Conservation (phyloP, 2,888 invertebrate species). For the Clusia tigrina region DNA sequence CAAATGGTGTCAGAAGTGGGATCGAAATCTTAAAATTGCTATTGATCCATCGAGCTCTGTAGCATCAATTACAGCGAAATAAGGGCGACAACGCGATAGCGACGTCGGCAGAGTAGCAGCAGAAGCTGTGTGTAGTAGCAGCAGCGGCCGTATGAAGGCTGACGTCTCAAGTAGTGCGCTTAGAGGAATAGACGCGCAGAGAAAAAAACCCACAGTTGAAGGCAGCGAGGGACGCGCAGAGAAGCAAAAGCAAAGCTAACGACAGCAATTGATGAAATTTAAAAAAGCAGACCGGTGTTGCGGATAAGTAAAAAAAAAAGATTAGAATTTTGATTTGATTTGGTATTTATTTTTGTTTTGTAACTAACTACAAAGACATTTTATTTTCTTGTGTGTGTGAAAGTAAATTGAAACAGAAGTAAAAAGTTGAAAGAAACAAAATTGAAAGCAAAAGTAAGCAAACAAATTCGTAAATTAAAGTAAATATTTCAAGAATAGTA, state of each 20-base stretch:
- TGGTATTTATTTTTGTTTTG: neutral
- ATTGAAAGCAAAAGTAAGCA: conserved; percentile 32
- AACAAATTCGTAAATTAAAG: too few species aligned
- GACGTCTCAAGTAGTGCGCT: too few species aligned
- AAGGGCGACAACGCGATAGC: too few species aligned
- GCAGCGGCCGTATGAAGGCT: too few species aligned
- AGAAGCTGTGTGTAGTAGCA: too few species aligned
- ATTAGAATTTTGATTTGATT: neutral
- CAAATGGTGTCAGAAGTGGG: neutral
- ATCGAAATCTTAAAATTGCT: too few species aligned
- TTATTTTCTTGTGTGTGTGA: neutral
- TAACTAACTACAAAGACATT: neutral
- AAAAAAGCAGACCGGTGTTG: neutral
- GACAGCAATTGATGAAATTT: neutral
- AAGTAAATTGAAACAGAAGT: neutral
- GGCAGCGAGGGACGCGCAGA: neutral
- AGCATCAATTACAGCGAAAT: too few species aligned
- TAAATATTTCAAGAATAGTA: neutral
- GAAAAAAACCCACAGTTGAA: too few species aligned
- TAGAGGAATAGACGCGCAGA: too few species aligned
- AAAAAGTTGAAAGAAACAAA: neutral
- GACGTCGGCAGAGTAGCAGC: too few species aligned
- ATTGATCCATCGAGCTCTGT: too few species aligned
- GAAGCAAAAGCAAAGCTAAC: neutral
- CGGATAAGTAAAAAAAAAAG: neutral